Percentiles rank a stretch among this genome's conserved stretches.
phyloP scores from a whole-genome alignment of 1,140 invertebrate genomes.

The Saccostrea echinata region DNA sequence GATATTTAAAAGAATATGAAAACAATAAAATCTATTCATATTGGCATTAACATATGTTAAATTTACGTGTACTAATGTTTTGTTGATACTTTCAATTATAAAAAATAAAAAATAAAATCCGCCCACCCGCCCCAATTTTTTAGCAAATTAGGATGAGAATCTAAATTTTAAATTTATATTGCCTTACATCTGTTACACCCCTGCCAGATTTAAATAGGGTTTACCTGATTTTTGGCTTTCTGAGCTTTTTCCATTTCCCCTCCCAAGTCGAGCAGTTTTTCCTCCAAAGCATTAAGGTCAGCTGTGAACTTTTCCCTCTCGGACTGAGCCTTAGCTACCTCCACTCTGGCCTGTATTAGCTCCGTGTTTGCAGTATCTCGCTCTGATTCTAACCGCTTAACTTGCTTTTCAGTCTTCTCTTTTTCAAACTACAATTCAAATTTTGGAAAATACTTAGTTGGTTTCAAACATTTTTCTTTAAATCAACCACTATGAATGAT shows the following conservation, averaged over 20 bases:
- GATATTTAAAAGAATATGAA: no score
- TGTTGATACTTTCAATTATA: no score
- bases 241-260: constrained; percentile 65
- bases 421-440: constrained; percentile 73
- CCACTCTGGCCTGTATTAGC: constrained; percentile 69
- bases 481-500: not conserved
- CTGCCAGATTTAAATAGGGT: not conserved
- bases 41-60: no score
- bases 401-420: constrained; percentile 72
- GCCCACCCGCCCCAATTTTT: no score
- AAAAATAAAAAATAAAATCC: no score
- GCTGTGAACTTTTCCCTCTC: constrained; percentile 55
- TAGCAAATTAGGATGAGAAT: no score
- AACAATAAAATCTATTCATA: no score
- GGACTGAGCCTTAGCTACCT: constrained; percentile 67
- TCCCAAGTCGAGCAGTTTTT: constrained; percentile 76
- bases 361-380: constrained; percentile 67
- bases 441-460: not conserved
- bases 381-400: constrained; percentile 70
- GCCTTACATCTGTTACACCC: no score
- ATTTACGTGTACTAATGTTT: no score
- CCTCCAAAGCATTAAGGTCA: constrained; percentile 61
- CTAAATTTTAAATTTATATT: no score
- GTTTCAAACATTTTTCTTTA: not conserved
- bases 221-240: constrained; percentile 67